Evolutionary conservation across 2,113 vertebrate genomes (phyloP), one percentile per base, ranked within the genome.

Genomic region (Microcebus murinus): DNA sequence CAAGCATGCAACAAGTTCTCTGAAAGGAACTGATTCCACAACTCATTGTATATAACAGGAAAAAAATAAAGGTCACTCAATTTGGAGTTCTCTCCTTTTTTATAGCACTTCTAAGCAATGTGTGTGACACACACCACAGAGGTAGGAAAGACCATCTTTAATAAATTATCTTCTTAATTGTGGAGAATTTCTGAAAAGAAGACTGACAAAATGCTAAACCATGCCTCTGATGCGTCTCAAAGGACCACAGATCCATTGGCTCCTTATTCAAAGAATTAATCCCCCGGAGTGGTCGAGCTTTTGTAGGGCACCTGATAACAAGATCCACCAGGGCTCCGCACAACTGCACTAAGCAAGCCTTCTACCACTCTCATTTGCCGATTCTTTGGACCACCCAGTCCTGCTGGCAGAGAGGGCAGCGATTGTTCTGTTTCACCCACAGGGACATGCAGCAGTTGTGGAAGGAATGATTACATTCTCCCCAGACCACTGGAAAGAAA

Each of bases 371-470:
- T 99, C 98, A 99, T 98, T 99, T 99, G 97, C 99, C 99, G 92
- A 99, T 99, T 99, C 99, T 99, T 96, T 99, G 99, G 88, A 99
- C 99, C 92, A 99, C 99, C 99, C 99, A 99, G 98, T 99, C 99
- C 98, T 99, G 99, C 98, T 99, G 99, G 98, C 99, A 99, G 71
- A 99, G 99, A 4, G 99, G 99, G 88, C 99, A 99, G 94, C 99
- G 99, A 84, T 99, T 99, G 99, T 99, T 99, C 99, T 99, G 99
- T 98, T 99, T 99, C 98, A 99, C 99, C 99, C 99, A 99, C 82
- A 99, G 98, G 82, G 99, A 99, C 99, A 99, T 99, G 98, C 99
- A 99, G 99, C 99, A 99, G 88, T 99, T 99, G 97, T 99, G 99
- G 98, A 99, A 99, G 97, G 99, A 99, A 98, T 99, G 99, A 98